Evolutionary conservation across 1,140 invertebrate species (phyloP).

Genomic region (Batillaria attramentaria): DNA sequence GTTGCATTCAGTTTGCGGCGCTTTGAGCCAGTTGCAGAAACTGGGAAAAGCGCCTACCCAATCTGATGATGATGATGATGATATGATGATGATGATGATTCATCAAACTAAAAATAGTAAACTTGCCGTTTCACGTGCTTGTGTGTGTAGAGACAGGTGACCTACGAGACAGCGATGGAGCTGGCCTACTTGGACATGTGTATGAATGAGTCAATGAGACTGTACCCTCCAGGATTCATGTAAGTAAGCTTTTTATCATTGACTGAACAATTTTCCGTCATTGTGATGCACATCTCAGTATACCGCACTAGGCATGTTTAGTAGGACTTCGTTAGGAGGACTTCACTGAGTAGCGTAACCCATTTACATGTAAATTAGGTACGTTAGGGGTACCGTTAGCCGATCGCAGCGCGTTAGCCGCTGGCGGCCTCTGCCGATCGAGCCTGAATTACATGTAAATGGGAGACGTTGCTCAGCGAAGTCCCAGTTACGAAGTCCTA

Average conservation of each 20-base stretch:
- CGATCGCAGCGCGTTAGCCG: background rate
- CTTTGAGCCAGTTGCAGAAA: background rate
- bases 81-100: background rate
- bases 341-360: background rate
- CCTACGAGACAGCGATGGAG: slow-evolving; percentile 65
- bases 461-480: no score
- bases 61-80: background rate
- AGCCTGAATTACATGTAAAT: no score
- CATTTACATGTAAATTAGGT: background rate
- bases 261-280: background rate
- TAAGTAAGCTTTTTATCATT: slow-evolving; percentile 25
- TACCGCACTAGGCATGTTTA: background rate
- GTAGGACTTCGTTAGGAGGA: background rate
- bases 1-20: background rate
- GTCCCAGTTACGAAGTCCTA: no score
- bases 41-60: background rate
- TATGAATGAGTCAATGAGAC: slow-evolving; percentile 66
- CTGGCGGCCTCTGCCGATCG: background rate
- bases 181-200: slow-evolving; percentile 68
- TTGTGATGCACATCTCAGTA: background rate
- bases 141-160: background rate
- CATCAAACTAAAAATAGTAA: background rate
- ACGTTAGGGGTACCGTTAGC: background rate
- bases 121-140: no score
- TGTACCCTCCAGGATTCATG: slow-evolving; percentile 62